Percentiles rank a stretch among this genome's conserved stretches.
These are phyloP conservation scores for Nemotelus pantherinus DNA, from an alignment of 2,888 invertebrate genomes.

Conservation along the genomic window DNA sequence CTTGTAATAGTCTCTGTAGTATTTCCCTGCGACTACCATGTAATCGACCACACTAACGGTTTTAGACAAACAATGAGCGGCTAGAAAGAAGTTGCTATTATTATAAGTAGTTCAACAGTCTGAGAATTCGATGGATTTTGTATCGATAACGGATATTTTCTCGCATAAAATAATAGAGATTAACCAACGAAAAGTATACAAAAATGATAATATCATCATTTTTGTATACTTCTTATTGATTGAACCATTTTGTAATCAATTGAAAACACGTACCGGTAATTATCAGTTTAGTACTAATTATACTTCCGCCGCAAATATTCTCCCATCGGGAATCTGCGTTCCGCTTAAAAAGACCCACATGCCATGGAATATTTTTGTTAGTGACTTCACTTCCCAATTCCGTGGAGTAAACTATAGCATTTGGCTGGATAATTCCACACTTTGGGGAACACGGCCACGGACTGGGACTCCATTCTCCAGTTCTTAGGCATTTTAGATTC, in stretches of 20 bases:
- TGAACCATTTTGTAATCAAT: too few species aligned
- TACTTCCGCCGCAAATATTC: conserved; percentile 56
- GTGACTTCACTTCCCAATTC: conserved; percentile 12
- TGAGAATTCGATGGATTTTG: too few species aligned
- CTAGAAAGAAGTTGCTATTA: conserved; percentile 22
- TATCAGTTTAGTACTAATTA: conserved; percentile 55
- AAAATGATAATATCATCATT: too few species aligned
- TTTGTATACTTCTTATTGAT: too few species aligned
- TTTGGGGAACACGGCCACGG: conserved; percentile 55
- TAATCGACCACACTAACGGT: not conserved
- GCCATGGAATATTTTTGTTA: conserved; percentile 56
- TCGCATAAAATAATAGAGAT: too few species aligned
- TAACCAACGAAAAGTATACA: too few species aligned
- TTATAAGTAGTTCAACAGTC: not conserved
- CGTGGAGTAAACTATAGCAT: too few species aligned
- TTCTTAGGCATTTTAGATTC: not conserved
- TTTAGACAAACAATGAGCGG: conserved; percentile 51
- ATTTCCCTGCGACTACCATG: conserved; percentile 22
- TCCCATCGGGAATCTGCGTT: not conserved
- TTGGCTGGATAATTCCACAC: conserved; percentile 53
- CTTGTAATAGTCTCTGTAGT: conserved; percentile 43
- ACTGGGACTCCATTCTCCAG: conserved; percentile 55
- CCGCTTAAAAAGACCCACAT: conserved; percentile 55
- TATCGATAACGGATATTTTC: too few species aligned
- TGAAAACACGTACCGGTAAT: conserved; percentile 52